Conservation (phyloP, 2,113 vertebrate species). For the Perca flavescens region DNA sequence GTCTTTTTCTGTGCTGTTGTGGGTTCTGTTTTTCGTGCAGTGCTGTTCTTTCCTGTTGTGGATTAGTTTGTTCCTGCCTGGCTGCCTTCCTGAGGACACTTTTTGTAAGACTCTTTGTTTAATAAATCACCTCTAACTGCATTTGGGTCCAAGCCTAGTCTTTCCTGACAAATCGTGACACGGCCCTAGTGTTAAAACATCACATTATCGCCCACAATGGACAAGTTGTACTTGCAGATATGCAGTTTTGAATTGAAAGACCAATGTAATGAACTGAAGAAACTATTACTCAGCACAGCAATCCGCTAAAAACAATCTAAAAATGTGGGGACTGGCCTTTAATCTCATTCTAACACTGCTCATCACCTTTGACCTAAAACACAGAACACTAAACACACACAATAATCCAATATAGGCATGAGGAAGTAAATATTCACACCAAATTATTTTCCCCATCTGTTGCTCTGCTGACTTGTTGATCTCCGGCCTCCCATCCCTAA, state of each 20-base stretch:
- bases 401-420: neutral
- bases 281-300: neutral
- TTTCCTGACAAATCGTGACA: no score
- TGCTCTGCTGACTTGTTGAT: conserved; percentile 45
- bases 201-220: neutral
- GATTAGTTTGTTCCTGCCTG: no score
- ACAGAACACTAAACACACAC: neutral
- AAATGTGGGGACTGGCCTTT: neutral
- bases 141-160: no score
- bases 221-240: neutral
- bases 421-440: conserved; percentile 1
- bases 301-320: neutral
- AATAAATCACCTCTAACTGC: no score
- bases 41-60: no score
- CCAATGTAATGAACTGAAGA: neutral
- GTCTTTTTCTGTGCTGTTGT: no score
- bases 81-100: no score
- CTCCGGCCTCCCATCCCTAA: neutral
- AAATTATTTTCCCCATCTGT: conserved; percentile 2
- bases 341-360: neutral
- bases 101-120: no score
- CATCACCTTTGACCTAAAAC: neutral
- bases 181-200: neutral
- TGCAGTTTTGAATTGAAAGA: neutral
- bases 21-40: no score